A percentile compares a stretch with the other conserved stretches of the same genome.
Evolutionary conservation across 2,888 invertebrate genomes (phyloP).

Genomic region (Buathra laborator): DNA sequence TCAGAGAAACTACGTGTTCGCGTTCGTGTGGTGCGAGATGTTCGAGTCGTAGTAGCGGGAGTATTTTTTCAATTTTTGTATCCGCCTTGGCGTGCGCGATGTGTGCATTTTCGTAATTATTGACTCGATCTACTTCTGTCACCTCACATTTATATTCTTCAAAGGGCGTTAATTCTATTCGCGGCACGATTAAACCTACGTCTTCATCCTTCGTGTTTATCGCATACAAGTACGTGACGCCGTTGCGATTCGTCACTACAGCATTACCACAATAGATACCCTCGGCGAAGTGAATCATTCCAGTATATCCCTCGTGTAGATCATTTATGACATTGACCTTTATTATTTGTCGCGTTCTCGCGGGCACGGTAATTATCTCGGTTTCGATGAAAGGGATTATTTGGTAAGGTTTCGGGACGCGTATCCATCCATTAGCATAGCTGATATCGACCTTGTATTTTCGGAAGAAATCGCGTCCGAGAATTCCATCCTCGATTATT

Average conservation of each 20-base stretch:
- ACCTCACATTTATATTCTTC: too few species aligned
- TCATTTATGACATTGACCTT: not conserved
- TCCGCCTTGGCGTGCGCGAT: not conserved
- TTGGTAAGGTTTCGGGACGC: not conserved
- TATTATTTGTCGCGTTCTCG: not conserved
- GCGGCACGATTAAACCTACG: too few species aligned
- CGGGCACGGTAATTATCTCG: not conserved
- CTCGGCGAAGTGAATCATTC: too few species aligned
- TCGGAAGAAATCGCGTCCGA: constrained; percentile 21
- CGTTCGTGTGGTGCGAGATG: not conserved
- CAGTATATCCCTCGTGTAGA: not conserved
- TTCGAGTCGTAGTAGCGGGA: not conserved
- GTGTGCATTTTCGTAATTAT: too few species aligned
- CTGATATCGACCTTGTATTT: constrained; percentile 16
- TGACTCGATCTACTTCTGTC: too few species aligned
- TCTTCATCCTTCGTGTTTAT: too few species aligned
- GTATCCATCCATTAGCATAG: constrained; percentile 5
- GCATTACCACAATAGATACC: too few species aligned
- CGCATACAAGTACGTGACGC: too few species aligned
- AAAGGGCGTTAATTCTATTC: too few species aligned
- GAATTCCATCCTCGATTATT: not conserved
- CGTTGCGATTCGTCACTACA: too few species aligned
- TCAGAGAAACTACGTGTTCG: not conserved
- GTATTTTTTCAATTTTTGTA: not conserved
- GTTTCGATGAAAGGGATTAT: not conserved